A percentile compares a stretch with the other conserved stretches of the same genome.
These are phyloP conservation scores for Aporophyla lueneburgensis DNA, from an alignment of 2,888 invertebrate species.

Conservation along the genomic window DNA sequence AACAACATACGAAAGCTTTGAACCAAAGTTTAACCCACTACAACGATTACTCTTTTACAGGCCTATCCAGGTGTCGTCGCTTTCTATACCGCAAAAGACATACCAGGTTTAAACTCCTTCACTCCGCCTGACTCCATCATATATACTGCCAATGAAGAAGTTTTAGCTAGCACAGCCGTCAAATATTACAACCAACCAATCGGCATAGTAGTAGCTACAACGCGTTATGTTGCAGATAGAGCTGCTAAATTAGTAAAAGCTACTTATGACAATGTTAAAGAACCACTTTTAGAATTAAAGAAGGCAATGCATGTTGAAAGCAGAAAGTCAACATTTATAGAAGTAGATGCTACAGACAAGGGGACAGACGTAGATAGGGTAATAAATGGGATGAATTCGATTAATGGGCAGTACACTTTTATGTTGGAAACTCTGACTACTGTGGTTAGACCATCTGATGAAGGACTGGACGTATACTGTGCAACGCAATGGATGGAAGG, in stretches of 20 bases:
- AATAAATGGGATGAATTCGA: conserved; percentile 87
- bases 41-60: not conserved
- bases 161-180: conserved; percentile 77
- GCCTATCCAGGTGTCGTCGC: conserved; percentile 91
- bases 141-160: conserved; percentile 80
- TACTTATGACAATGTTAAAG: conserved; percentile 83
- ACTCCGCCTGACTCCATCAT: conserved; percentile 71
- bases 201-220: conserved; percentile 90
- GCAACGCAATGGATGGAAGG: conserved; percentile 91
- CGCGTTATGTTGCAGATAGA: conserved; percentile 86
- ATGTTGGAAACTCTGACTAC: conserved; percentile 93
- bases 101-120: conserved; percentile 92
- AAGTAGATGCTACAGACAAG: conserved; percentile 70
- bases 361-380: conserved; percentile 81
- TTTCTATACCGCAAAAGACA: conserved; percentile 91
- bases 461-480: conserved; percentile 92
- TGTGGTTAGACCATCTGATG: conserved; percentile 92
- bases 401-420: conserved; percentile 93
- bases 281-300: conserved; percentile 74
- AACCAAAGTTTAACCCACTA: not conserved
- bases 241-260: conserved; percentile 91
- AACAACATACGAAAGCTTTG: not conserved
- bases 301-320: conserved; percentile 68
- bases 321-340: conserved; percentile 63
- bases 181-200: conserved; percentile 78